Evolutionary conservation across 2,113 vertebrate genomes (phyloP), one percentile per base, ranked within the genome.

Genomic region (Alethe diademata): DNA sequence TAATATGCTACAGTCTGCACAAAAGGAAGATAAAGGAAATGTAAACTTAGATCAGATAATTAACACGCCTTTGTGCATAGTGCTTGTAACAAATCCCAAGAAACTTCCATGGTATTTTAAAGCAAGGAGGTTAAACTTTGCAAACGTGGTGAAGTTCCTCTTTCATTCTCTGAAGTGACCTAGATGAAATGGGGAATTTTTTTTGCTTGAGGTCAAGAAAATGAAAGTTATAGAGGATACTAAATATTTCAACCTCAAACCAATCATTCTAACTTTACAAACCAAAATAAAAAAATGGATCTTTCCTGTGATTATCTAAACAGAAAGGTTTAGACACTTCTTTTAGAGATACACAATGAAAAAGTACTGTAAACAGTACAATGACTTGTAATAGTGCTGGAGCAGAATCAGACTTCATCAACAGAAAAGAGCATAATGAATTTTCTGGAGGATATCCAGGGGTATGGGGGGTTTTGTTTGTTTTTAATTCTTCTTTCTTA

Each of bases 1-100:
- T 7, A 66, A 60, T 90, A 54, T 47, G 19, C 33, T 66, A 20
- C 24, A 36, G 38, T 66, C 71, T 76, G 18, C 42, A 76, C 13
- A 51, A 78, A 94, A 73, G 23, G 14, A 86, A 92, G 60, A 76
- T 78, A 71, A 86, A 92, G 62, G 45, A 85, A 79, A 73, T 88
- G 47, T 93, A 90, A 94, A 90, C 85, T 93, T 84, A 65, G 61
- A 92, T 93, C 67, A 78, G 89, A 73, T 90, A 87, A 90, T 94
- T 91, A 87, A 79, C 12, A 11, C 0, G 5, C 61, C 42, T 90
- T 82, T 90, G 93, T 81, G 56, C 64, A 31, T 75, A 57, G 26
- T 65, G n/a, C 50, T 90, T 73, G 57, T 85, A 57, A 88, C 58
- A 95, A 90, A 73, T 82, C 70, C 78, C 62, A 79, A 50, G 66